These are phyloP conservation scores for Acanthosepion esculentum DNA, from an alignment of 2,888 invertebrate species.

Conservation along the genomic window DNA sequence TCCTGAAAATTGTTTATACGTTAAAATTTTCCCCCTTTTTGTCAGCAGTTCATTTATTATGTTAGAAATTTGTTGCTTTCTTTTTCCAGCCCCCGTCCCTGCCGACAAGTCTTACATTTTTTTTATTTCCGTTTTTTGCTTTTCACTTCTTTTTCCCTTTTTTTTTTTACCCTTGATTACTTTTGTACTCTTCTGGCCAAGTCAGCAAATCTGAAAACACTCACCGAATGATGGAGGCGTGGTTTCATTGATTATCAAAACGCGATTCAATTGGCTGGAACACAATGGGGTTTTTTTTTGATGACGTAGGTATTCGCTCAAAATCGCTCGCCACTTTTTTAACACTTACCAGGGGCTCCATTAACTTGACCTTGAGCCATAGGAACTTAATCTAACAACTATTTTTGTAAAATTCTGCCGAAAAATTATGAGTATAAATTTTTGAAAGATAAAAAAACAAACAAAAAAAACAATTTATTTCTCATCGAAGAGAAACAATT, in stretches of 20 bases:
- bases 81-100: background rate
- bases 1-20: background rate
- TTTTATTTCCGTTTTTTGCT: background rate
- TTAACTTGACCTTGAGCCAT: background rate
- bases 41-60: background rate
- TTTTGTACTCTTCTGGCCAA: background rate
- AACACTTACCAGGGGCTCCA: background rate
- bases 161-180: background rate
- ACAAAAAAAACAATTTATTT: no score
- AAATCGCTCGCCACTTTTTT: background rate
- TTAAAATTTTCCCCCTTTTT: background rate
- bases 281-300: background rate
- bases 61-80: background rate
- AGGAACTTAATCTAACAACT: no score
- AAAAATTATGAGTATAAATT: no score
- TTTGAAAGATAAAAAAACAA: no score
- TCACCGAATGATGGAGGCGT: background rate
- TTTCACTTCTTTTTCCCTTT: no score
- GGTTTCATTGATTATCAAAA: background rate
- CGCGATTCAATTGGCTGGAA: background rate
- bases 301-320: background rate
- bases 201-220: background rate
- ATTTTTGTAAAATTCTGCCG: no score
- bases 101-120: background rate
- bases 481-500: no score